Percentiles rank a stretch among this genome's conserved stretches.
phyloP scores from a whole-genome alignment of 2,888 invertebrate species.

The Mythimna impura region DNA sequence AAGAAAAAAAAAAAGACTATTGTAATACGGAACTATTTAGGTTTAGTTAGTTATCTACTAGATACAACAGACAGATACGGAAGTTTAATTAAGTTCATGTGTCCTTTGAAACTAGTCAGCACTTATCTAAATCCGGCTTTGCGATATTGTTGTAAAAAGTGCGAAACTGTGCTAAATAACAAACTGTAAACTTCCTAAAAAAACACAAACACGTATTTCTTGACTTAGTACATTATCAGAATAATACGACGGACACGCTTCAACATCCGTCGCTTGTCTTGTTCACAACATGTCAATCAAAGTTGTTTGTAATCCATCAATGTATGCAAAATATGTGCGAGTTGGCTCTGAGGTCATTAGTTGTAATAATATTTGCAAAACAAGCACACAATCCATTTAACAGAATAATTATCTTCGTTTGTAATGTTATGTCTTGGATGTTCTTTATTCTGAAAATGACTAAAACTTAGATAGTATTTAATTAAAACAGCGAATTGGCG shows the following conservation, averaged over 20 bases:
- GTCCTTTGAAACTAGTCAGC: too few species aligned
- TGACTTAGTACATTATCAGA: background rate
- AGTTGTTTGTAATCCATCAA: background rate
- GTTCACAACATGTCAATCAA: background rate
- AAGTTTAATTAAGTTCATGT: background rate
- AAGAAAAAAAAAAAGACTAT: background rate
- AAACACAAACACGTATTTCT: slow-evolving; percentile 10
- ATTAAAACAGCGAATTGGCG: too few species aligned
- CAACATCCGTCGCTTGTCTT: background rate
- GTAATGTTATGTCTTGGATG: background rate
- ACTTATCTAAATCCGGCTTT: background rate
- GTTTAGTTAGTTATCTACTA: too few species aligned
- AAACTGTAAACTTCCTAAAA: slow-evolving; percentile 3
- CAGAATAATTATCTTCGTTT: background rate
- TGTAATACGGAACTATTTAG: slow-evolving; percentile 1
- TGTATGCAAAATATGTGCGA: background rate
- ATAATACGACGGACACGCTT: slow-evolving; percentile 3
- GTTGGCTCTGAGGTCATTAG: background rate
- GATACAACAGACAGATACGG: background rate
- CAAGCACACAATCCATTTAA: background rate
- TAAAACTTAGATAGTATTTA: too few species aligned
- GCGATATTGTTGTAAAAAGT: background rate
- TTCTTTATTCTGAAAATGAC: background rate
- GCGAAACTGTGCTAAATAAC: background rate
- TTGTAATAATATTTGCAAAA: slow-evolving; percentile 9